Base-by-base conservation (phyloP, 2,113 vertebrate species). In the Heterochromis multidens region DNA sequence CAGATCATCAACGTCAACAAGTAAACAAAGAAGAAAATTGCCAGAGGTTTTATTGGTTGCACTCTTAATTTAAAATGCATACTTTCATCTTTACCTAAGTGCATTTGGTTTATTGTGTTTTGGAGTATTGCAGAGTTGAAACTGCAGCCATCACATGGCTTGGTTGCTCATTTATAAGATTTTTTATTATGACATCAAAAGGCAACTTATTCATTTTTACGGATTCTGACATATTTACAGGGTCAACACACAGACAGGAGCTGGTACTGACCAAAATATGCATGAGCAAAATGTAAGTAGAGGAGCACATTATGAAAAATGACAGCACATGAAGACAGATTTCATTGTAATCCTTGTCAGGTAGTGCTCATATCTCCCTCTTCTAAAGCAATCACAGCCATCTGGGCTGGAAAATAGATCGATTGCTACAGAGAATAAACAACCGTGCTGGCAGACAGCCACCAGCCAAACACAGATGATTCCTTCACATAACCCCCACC, bases 371-470 rank as follows among this genome's bases (percentile, higher is more conserved):
- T 79, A 27, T 61, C 60, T 81, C 57, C 79, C 74, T 82, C 77
- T 91, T 84, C 86, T 37, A 84, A 90, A 88, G 85, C 67, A 52
- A 88, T 93, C 86, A 74, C 65, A 79, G 83, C 92, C 90, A 91
- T 93, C 92, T 93, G 92, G 78, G 79, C 82, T 87, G 90, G 87
- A 85, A 89, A 91, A 87, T 87, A 85, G 85, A 92, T 84, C 56
- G 80, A 90, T 76, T 35, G 63, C 88, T 87, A n/a, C 49, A 43
- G 88, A 88, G 89, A 82, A 86, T 67, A 88, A 92, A 86, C 82
- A 90, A 83, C 84, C 79, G 54, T 74, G 82, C 65, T 88, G 90
- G 91, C 82, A 67, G 79, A 35, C 78, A 23, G 77, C 90, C 90
- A 81, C 46, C 85, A 86, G 83, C 77, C 81, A 78, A 91, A 79